Conservation (phyloP, 2,797 vertebrate genomes). For the Cynodonichthys magdalenae region DNA sequence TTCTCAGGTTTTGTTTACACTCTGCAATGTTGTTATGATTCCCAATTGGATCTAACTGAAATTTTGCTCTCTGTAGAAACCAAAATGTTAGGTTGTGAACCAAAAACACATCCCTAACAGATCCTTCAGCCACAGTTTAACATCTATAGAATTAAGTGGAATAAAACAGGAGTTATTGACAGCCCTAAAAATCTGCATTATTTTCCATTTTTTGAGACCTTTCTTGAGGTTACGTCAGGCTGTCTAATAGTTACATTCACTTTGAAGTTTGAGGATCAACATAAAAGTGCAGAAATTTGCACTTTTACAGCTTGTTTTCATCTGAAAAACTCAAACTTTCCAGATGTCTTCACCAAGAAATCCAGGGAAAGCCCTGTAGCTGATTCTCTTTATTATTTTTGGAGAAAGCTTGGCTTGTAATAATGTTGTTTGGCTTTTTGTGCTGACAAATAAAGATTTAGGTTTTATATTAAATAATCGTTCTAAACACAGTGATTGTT, state of each 20-base stretch:
- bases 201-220: not conserved
- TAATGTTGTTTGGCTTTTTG: constrained; percentile 44
- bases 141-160: not conserved
- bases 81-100: constrained; percentile 1
- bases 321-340: not conserved
- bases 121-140: not conserved
- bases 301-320: no score
- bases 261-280: not conserved
- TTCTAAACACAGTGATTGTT: constrained; percentile 40
- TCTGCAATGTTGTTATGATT: constrained; percentile 2
- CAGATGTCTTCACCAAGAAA: not conserved
- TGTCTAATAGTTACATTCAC: not conserved
- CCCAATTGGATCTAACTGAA: not conserved
- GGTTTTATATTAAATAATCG: constrained; percentile 12
- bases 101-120: not conserved
- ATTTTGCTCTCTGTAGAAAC: not conserved
- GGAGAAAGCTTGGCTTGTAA: constrained; percentile 23
- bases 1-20: constrained; percentile 3
- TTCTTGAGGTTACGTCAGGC: not conserved
- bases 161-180: not conserved
- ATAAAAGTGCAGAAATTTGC: no score
- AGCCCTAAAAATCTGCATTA: not conserved
- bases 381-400: constrained; percentile 9
- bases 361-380: not conserved
- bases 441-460: constrained; percentile 39